Evolutionary conservation across 2,888 invertebrate genomes (phyloP), one percentile per base, ranked within the genome.

Genomic region (Leuctra nigra): DNA sequence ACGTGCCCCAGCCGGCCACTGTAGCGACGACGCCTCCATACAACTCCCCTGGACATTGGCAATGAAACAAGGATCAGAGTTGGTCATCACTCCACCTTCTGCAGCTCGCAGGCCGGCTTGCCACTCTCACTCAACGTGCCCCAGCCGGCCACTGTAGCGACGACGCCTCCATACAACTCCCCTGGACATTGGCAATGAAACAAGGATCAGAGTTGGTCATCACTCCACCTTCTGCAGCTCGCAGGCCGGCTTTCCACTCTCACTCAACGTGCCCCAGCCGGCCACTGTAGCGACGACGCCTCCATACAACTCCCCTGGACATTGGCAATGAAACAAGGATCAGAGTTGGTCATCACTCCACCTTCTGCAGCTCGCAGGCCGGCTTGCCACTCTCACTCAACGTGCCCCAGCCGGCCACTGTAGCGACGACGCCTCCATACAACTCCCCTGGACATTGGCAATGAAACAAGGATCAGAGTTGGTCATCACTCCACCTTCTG

Each of bases 361-460:
- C 92, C 70, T 91, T 87, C 67, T 89, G 87, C 23, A 93, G 76
- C 11, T 86, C 77, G 66, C 91, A 91, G 0, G 91, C 87, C 0
- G 91, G 87, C 66, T 87, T 87, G 7, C 91, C 92, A 64, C 88
- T 87, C 71, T 92, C 93, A 59, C 86, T 83, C 14, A 89, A 73
- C 0, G 91, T 89, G 0, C 93, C 93, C 93, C 93, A 92, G 14
- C 93, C 92, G 1, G 90, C 78, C 1, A 87, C 91, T 22, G 84
- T 81, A 1, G 83, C 91, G 52, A 79, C 80, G 7, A 78, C 78
- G 2, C 86, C 88, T 11, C 83, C 82, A 72, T 90, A 91, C 9
- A 82, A 70, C 53, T 84, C 78, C 61, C 77, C 87, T 82, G 74
- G 38, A 58, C n/a, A n/a, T n/a, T n/a, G n/a, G n/a, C n/a, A n/a